A percentile compares a stretch with the other conserved stretches of the same genome.
phyloP scores from a whole-genome alignment of 2,888 invertebrate species.

The Cephonodes hylas region DNA sequence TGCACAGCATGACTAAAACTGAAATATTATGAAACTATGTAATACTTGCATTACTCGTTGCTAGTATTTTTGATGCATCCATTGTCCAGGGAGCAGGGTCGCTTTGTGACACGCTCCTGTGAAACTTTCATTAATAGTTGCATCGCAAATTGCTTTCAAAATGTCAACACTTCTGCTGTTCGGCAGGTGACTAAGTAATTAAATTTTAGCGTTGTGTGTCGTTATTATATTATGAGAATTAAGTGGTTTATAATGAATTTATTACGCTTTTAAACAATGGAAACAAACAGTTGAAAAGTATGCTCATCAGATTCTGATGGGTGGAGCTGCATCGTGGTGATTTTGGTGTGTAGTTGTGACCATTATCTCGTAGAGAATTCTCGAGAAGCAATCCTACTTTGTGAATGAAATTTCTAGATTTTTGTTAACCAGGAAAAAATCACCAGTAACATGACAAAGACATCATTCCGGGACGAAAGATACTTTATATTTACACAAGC shows the following conservation, averaged over 20 bases:
- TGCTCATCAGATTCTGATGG: no score
- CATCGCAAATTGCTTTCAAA: not conserved
- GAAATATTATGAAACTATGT: not conserved
- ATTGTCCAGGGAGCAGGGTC: not conserved
- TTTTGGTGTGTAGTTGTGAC: no score
- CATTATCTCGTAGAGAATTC: no score
- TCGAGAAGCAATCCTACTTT: no score
- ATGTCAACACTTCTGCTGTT: not conserved
- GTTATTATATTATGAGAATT: not conserved
- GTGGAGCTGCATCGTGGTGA: no score
- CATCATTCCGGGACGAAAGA: no score
- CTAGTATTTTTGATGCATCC: not conserved
- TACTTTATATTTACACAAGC: no score
- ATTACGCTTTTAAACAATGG: no score
- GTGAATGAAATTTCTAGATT: no score
- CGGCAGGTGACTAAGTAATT: not conserved
- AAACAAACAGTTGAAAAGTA: no score
- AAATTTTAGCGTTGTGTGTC: not conserved
- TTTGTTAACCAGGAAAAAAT: no score
- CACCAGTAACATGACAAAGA: no score
- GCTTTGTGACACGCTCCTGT: not conserved
- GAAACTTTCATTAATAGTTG: not conserved
- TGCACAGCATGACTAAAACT: not conserved
- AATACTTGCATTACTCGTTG: not conserved
- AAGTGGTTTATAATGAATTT: not conserved